Percentiles rank a stretch among this genome's conserved stretches.
These are phyloP conservation scores for Gallinago jamesoni DNA, from an alignment of 2,113 vertebrate genomes.

Conservation along the genomic window DNA sequence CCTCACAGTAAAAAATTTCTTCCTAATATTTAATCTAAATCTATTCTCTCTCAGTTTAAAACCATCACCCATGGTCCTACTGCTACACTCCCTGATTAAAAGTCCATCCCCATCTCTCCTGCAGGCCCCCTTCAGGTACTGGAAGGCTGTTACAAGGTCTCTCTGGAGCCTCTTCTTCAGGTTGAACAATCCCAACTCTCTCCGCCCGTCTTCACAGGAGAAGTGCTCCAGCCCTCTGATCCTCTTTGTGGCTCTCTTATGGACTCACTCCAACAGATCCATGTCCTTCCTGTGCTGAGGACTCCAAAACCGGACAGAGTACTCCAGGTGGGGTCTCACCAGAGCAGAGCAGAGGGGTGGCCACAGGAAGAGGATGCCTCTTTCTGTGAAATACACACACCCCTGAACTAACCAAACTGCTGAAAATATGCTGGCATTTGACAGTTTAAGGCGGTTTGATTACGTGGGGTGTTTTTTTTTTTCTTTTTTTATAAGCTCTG, in stretches of 20 bases:
- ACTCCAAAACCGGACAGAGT: background rate
- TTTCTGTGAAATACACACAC: background rate
- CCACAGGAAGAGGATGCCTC: background rate
- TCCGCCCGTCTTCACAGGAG: background rate
- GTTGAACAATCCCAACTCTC: background rate
- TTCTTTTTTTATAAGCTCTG: background rate
- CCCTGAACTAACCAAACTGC: background rate
- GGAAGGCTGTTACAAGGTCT: background rate
- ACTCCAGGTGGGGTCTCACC: background rate
- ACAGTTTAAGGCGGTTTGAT: background rate
- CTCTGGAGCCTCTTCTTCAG: background rate
- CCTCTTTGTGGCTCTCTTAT: background rate
- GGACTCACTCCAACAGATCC: background rate
- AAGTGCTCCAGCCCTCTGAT: background rate
- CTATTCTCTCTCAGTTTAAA: background rate
- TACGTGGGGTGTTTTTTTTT: background rate
- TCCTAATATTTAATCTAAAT: background rate
- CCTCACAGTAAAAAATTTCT: background rate
- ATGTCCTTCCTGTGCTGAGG: background rate
- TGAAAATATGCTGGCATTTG: background rate
- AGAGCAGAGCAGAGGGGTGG: background rate
- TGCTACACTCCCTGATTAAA: background rate
- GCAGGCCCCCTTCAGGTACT: background rate
- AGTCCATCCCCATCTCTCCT: background rate
- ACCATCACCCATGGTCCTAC: background rate